These are phyloP conservation scores for Leuctra nigra DNA, from an alignment of 2,888 invertebrate species.

Conservation along the genomic window DNA sequence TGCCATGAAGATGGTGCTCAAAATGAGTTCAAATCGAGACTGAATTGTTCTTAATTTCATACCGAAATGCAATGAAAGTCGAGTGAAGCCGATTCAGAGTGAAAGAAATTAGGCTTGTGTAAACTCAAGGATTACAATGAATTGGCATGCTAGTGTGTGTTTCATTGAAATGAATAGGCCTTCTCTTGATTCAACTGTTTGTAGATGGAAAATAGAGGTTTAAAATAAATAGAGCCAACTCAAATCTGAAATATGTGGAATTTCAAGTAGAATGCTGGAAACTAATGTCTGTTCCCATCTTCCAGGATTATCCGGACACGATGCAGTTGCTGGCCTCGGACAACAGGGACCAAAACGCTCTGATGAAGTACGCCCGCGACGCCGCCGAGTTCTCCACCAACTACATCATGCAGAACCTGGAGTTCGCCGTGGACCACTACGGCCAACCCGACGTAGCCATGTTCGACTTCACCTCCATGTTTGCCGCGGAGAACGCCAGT, in stretches of 20 bases:
- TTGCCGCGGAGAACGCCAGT: conserved; percentile 92
- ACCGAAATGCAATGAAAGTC: no score
- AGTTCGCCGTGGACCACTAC: conserved; percentile 97
- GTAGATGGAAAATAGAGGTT: background rate
- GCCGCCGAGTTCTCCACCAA: conserved; percentile 93
- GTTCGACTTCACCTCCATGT: conserved; percentile 99
- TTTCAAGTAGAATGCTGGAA: no score
- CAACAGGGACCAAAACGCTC: conserved; percentile 84
- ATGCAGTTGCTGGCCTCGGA: conserved; percentile 75
- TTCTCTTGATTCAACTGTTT: no score
- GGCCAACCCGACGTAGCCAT: conserved; percentile 96
- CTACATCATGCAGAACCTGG: conserved; percentile 75
- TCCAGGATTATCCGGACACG: conserved; percentile 84
- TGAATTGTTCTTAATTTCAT: no score
- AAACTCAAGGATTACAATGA: no score
- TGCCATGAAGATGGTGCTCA: no score
- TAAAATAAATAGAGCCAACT: background rate
- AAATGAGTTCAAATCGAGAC: no score
- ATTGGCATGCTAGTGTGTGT: no score
- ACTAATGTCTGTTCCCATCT: conserved; percentile 24
- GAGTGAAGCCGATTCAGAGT: no score
- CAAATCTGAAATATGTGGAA: no score
- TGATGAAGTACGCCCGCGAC: conserved; percentile 87
- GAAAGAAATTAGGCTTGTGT: no score
- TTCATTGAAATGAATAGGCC: no score